A percentile compares a stretch with the other conserved stretches of the same genome.
Evolutionary conservation across 2,888 invertebrate species (phyloP).

Genomic region (Prostheceraeus crozeri): DNA sequence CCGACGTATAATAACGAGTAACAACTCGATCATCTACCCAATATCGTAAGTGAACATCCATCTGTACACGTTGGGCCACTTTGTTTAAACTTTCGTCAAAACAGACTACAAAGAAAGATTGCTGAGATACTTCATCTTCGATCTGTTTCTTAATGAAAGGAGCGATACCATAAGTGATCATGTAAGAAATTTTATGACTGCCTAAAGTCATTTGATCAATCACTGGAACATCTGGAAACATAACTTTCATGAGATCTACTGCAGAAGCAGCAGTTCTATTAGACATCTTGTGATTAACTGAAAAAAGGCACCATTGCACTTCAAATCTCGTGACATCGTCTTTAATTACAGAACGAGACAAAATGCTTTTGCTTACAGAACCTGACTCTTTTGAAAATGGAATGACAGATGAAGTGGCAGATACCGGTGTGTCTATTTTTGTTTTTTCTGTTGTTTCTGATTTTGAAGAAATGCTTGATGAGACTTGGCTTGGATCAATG

Average conservation of each 20-base stretch:
- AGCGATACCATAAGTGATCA: slow-evolving; percentile 2
- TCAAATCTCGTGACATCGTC: not conserved
- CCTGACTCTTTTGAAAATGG: too few relatives aligned
- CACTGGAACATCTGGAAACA: slow-evolving; percentile 6
- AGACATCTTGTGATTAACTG: slow-evolving; percentile 10
- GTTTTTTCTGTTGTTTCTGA: too few relatives aligned
- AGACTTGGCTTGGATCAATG: too few relatives aligned
- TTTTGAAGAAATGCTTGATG: too few relatives aligned
- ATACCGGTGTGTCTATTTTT: too few relatives aligned
- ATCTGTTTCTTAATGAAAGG: slow-evolving; percentile 10
- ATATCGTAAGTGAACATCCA: slow-evolving; percentile 11
- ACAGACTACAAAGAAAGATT: slow-evolving; percentile 11
- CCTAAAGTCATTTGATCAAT: slow-evolving; percentile 5
- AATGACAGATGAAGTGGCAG: too few relatives aligned
- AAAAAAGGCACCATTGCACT: slow-evolving; percentile 16
- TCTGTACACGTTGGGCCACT: not conserved
- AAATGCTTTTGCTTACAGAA: too few relatives aligned
- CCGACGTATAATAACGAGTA: slow-evolving; percentile 12
- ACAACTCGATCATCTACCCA: slow-evolving; percentile 28
- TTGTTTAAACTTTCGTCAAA: slow-evolving; percentile 23
- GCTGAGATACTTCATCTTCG: not conserved
- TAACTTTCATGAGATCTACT: slow-evolving; percentile 19
- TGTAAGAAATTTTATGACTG: slow-evolving; percentile 2
- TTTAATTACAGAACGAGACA: slow-evolving; percentile 4
- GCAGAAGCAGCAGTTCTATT: slow-evolving; percentile 25